phyloP scores from a whole-genome alignment of 2,113 vertebrate genomes.

The Dromaius novaehollandiae region DNA sequence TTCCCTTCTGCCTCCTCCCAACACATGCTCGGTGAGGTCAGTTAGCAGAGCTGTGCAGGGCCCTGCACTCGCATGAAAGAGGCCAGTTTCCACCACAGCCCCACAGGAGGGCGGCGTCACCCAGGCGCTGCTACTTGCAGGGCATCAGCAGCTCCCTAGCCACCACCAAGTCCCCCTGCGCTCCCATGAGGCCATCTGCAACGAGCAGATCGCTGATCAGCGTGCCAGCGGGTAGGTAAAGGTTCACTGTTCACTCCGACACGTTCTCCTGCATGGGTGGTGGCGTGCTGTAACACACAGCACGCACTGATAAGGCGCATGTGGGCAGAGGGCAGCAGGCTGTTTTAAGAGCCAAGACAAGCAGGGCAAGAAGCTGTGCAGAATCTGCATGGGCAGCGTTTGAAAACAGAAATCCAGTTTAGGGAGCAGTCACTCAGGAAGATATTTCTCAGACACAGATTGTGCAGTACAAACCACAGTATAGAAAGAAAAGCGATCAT shows the following conservation, averaged over 20 bases:
- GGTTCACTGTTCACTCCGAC: background rate
- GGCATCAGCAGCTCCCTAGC: background rate
- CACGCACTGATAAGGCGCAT: rapidly evolving
- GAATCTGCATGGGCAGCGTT: background rate
- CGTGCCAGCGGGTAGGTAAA: background rate
- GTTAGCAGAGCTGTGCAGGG: background rate
- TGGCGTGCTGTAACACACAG: background rate
- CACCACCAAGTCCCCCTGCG: background rate
- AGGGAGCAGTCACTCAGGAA: background rate
- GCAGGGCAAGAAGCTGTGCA: background rate
- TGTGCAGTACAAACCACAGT: background rate
- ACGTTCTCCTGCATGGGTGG: no score
- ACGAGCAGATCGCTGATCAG: background rate
- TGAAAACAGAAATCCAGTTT: background rate
- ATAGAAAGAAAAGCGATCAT: background rate
- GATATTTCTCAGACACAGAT: background rate
- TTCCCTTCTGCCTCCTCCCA: background rate
- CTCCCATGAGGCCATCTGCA: background rate
- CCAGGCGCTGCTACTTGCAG: background rate
- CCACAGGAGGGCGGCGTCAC: background rate
- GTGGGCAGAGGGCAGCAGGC: background rate
- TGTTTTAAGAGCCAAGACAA: background rate
- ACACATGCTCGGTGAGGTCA: rapidly evolving
- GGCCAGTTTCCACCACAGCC: rapidly evolving
- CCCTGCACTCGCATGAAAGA: background rate